phyloP scores from a whole-genome alignment of 2,888 invertebrate genomes.

The Lissocephala sabroskyi region DNA sequence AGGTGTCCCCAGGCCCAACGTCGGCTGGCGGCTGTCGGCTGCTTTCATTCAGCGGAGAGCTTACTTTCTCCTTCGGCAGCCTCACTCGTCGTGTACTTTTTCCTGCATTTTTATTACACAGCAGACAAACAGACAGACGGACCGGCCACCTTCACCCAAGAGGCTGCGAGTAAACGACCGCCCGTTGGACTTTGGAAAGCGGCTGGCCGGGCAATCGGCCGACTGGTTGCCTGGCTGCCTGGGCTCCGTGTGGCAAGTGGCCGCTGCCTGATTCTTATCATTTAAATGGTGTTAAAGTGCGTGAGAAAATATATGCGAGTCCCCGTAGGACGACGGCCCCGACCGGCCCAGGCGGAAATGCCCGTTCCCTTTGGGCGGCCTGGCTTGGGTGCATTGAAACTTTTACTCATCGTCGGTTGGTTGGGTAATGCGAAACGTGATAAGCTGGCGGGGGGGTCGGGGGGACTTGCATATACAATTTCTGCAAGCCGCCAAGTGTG shows the following conservation, averaged over 20 bases:
- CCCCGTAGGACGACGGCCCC: background rate
- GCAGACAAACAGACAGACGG: conserved; percentile 3
- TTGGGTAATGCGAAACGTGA: too few relatives aligned
- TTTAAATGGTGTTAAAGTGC: conserved; percentile 65
- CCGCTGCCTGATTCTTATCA: conserved; percentile 53
- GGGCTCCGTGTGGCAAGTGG: too few relatives aligned
- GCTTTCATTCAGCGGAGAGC: conserved; percentile 14
- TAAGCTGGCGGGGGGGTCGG: too few relatives aligned
- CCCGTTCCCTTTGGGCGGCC: too few relatives aligned
- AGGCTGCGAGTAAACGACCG: conserved; percentile 21
- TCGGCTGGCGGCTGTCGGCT: too few relatives aligned
- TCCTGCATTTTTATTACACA: conserved; percentile 57
- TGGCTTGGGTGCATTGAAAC: too few relatives aligned
- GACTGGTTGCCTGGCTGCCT: too few relatives aligned
- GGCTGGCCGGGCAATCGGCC: conserved; percentile 6
- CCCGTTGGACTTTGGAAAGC: conserved; percentile 51
- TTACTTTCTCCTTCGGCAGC: conserved; percentile 54
- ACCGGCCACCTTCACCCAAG: conserved; percentile 44
- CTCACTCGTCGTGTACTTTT: conserved; percentile 51
- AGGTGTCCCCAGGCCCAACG: too few relatives aligned
- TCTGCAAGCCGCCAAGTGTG: too few relatives aligned
- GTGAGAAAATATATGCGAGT: conserved; percentile 37
- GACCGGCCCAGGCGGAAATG: background rate
- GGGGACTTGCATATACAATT: too few relatives aligned
- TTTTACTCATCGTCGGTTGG: too few relatives aligned